Evolutionary conservation across 2,888 invertebrate species (phyloP).

Genomic region (Eristalinus aeneus): DNA sequence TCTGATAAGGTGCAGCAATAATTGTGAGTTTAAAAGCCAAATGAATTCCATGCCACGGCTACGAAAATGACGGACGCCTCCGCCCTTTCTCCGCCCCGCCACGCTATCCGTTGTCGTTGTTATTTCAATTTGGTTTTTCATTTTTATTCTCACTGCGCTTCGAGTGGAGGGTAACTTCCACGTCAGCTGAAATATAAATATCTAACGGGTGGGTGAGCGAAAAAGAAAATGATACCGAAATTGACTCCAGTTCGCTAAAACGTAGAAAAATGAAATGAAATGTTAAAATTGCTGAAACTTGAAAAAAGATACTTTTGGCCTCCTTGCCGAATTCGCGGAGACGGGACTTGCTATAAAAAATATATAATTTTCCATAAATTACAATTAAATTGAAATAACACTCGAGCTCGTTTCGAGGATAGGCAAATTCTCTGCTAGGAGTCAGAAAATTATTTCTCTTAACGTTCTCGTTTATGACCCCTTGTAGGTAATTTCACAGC

Average conservation of each 20-base stretch:
- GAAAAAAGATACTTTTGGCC: neutral
- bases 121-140: conserved; percentile 21
- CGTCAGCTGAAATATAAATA: conserved; percentile 53
- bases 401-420: conserved; percentile 33
- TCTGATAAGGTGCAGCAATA: conserved; percentile 54
- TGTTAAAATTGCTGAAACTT: conserved; percentile 18
- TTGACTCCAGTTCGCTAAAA: conserved; percentile 21
- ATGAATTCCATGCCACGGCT: neutral
- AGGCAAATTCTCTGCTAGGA: conserved; percentile 21
- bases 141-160: conserved; percentile 2
- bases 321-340: neutral
- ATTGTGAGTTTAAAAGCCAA: conserved; percentile 19
- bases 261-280: neutral
- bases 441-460: conserved; percentile 49
- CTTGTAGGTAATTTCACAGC: conserved; percentile 61
- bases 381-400: conserved; percentile 68
- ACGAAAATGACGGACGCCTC: neutral
- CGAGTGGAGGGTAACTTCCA: conserved; percentile 1
- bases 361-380: conserved; percentile 62
- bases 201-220: neutral
- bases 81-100: neutral
- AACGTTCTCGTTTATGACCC: conserved; percentile 53
- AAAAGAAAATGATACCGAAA: conserved; percentile 27
- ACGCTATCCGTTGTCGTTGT: neutral
- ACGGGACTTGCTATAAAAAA: conserved; percentile 12